Conservation (phyloP, 2,113 vertebrate species). For the Lonchura striata region DNA sequence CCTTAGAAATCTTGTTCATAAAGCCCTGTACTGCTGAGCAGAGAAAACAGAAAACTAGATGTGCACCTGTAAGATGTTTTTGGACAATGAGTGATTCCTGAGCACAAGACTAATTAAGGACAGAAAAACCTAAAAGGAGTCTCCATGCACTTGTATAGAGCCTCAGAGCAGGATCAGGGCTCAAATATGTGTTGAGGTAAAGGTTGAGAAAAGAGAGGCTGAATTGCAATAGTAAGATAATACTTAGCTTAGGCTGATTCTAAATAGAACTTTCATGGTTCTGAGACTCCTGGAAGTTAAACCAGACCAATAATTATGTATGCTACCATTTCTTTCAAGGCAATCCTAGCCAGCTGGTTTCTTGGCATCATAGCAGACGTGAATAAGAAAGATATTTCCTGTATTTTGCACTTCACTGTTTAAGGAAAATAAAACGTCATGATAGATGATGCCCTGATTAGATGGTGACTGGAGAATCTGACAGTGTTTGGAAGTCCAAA, state of each 20-base stretch:
- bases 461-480: neutral
- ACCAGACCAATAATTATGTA: neutral
- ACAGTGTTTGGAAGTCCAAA: neutral
- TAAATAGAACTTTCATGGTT: neutral
- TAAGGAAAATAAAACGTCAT: neutral
- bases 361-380: neutral
- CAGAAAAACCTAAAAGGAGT: neutral
- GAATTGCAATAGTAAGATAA: neutral
- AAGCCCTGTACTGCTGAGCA: neutral
- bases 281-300: neutral
- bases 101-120: neutral
- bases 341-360: neutral
- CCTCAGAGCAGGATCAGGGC: neutral
- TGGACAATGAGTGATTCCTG: neutral
- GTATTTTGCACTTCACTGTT: neutral
- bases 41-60: neutral
- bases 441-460: neutral
- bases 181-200: neutral
- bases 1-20: conserved; percentile 19
- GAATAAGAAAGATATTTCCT: neutral
- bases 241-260: neutral
- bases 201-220: neutral
- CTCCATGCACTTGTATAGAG: accelerated
- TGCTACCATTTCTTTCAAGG: neutral
- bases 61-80: neutral